Evolutionary conservation across 2,113 vertebrate species (phyloP).

Genomic region (Bothrops jararaca): DNA sequence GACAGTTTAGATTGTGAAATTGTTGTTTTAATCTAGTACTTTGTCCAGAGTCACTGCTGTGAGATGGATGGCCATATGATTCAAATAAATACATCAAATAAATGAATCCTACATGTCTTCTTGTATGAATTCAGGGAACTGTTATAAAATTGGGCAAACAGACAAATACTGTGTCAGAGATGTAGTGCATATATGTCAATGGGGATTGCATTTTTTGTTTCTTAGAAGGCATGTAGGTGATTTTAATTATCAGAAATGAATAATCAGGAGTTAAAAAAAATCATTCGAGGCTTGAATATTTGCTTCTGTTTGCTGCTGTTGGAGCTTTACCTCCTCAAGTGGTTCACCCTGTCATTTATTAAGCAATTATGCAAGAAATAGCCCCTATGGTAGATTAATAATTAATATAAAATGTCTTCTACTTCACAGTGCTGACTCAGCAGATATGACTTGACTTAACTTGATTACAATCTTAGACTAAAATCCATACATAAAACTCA

Average conservation of each 20-base stretch:
- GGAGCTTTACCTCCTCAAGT: background rate
- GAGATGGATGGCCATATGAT: background rate
- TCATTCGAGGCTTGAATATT: background rate
- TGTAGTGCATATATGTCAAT: background rate
- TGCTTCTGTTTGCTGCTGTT: conserved; percentile 8
- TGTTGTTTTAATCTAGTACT: background rate
- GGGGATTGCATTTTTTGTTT: background rate
- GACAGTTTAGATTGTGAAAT: background rate
- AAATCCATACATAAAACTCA: background rate
- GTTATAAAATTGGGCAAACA: background rate
- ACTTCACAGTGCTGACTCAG: background rate
- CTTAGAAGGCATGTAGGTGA: background rate
- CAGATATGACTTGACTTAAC: background rate
- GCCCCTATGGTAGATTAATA: background rate
- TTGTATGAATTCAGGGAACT: background rate
- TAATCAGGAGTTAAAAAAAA: background rate
- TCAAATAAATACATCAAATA: background rate
- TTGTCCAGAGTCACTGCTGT: background rate
- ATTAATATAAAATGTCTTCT: conserved; percentile 5
- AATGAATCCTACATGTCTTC: background rate
- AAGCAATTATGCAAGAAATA: background rate
- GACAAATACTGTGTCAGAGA: background rate
- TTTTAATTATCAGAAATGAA: background rate
- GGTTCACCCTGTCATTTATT: background rate
- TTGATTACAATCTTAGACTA: background rate